These are phyloP conservation scores for Pristionchus pacificus DNA, from an alignment of 1,140 invertebrate species.

Conservation along the genomic window DNA sequence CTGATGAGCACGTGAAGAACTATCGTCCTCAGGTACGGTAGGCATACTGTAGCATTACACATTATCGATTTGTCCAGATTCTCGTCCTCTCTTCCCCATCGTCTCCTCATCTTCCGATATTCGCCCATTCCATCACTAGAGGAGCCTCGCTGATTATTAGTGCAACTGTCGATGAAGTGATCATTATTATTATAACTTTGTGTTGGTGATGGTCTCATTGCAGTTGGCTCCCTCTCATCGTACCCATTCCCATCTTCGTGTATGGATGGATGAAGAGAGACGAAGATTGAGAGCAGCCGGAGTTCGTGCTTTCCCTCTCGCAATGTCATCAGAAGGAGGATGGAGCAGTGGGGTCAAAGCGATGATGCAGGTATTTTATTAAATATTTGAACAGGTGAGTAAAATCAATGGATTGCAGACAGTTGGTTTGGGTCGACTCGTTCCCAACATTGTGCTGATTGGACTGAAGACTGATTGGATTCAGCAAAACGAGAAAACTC, in stretches of 20 bases:
- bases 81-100: neutral
- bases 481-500: slow-evolving; percentile 63
- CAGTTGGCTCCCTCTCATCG: too few relatives aligned
- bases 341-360: slow-evolving; percentile 57
- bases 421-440: slow-evolving; percentile 81
- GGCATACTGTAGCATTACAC: neutral
- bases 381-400: neutral
- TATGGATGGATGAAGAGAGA: neutral
- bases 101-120: neutral
- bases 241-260: too few relatives aligned
- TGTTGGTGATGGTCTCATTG: neutral
- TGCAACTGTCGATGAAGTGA: neutral
- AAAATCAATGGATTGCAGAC: slow-evolving; percentile 43
- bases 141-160: neutral
- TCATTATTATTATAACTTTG: neutral
- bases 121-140: neutral
- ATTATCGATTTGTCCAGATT: neutral
- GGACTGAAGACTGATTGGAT: slow-evolving; percentile 86
- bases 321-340: neutral
- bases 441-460: slow-evolving; percentile 86
- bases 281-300: neutral
- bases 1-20: slow-evolving; percentile 85
- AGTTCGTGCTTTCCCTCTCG: neutral
- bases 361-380: slow-evolving; percentile 58
- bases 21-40: neutral